phyloP scores from a whole-genome alignment of 2,797 vertebrate species.

The Alauda arvensis region DNA sequence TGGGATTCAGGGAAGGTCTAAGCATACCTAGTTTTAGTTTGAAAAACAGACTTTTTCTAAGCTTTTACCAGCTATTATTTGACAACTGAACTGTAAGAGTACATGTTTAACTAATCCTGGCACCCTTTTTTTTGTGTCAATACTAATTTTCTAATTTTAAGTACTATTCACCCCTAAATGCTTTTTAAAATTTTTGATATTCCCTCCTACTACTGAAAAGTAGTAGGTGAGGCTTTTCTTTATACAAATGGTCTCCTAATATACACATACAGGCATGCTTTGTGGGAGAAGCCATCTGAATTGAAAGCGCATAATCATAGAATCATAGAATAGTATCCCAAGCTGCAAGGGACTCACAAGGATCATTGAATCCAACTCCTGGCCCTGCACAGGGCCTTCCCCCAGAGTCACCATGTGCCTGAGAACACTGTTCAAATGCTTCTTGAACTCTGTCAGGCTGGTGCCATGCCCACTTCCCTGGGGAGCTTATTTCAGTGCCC shows the following conservation, averaged over 20 bases:
- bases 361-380: neutral
- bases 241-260: neutral
- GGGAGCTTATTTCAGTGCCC: neutral
- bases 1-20: neutral
- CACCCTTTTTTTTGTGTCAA: neutral
- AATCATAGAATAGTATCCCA: neutral
- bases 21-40: neutral
- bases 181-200: neutral
- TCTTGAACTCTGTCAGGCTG: neutral
- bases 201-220: neutral
- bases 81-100: neutral
- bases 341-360: neutral
- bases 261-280: accelerated
- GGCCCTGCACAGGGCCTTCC: neutral
- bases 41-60: neutral
- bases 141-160: neutral
- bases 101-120: neutral
- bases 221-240: neutral
- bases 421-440: accelerated
- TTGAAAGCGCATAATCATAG: neutral
- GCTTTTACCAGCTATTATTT: neutral
- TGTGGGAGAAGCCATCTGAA: neutral
- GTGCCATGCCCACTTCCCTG: neutral
- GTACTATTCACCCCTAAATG: neutral
- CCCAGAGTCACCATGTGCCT: neutral